phyloP scores from a whole-genome alignment of 2,113 vertebrate species.

The Mustela lutreola region DNA sequence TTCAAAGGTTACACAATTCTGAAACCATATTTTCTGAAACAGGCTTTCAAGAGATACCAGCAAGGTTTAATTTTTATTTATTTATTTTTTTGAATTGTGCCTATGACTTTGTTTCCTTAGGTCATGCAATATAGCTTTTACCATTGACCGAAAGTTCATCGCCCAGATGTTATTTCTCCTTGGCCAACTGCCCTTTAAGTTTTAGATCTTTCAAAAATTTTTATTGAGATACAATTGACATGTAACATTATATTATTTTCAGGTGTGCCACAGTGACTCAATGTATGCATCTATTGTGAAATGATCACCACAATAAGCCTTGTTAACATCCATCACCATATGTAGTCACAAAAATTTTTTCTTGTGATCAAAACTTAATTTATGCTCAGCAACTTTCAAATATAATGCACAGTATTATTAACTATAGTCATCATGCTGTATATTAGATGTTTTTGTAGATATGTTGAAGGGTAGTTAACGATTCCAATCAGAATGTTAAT shows the following conservation, averaged over 20 bases:
- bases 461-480: neutral
- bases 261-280: neutral
- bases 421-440: neutral
- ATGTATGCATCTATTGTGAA: neutral
- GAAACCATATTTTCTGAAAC: neutral
- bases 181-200: neutral
- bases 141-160: neutral
- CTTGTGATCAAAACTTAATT: neutral
- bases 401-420: neutral
- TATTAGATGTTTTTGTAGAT: neutral
- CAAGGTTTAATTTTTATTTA: neutral
- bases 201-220: neutral
- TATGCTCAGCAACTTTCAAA: neutral
- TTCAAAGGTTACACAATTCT: neutral
- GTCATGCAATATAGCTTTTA: neutral
- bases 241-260: neutral
- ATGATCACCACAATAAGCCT: neutral
- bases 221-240: neutral
- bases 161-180: neutral
- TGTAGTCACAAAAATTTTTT: neutral
- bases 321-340: neutral
- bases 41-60: neutral
- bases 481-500: neutral
- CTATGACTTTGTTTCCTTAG: neutral
- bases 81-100: neutral